Evolutionary conservation across 2,113 vertebrate species (phyloP), one percentile per base, ranked within the genome.

Genomic region (Poeciliopsis turrubarensis): DNA sequence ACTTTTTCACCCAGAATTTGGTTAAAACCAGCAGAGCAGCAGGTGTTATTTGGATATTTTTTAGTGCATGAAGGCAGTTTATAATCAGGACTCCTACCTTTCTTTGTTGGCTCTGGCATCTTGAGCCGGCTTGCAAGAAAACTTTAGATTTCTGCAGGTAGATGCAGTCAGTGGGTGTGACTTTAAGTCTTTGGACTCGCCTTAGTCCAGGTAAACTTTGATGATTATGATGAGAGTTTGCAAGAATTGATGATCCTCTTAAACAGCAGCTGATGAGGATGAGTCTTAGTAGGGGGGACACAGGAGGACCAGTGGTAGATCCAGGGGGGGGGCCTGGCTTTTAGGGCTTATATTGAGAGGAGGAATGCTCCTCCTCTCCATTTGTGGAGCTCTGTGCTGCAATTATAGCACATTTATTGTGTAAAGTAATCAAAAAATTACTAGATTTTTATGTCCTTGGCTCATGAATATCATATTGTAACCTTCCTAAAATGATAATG

Each of bases 41-140:
- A 29, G 7, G 17, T 60, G 41, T 5, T 11, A 17, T 75, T 69
- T 63, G 26, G 57, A 62, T 34, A 9, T 54, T 54, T 73, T 65
- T 37, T 3, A 37, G 12, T 70, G 62, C 72, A 73, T 80, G 61
- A 37, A 32, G n/a, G 57, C 71, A 71, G 19, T 57, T 67, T n/a
- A 47, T 68, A 22, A 8, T 75, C 61, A 62, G 70, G 30, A 68
- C 57, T 86, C 92, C 83, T 93, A 95, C 94, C 93, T 95, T 95
- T 95, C 83, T 93, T 95, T 76, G 93, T 92, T 77, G 94, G 94
- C 92, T 95, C 95, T 90, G 94, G 95, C 95, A 95, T 95, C 89
- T 91, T 94, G 92, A 92, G 90, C 87, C 88, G 75, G 29, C 80
- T 91, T 87, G 88, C 88, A 75, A 82, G 77, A 71, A 84, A 87